These are phyloP conservation scores for Bicyclus anynana DNA, from an alignment of 1,140 invertebrate species.

Conservation along the genomic window DNA sequence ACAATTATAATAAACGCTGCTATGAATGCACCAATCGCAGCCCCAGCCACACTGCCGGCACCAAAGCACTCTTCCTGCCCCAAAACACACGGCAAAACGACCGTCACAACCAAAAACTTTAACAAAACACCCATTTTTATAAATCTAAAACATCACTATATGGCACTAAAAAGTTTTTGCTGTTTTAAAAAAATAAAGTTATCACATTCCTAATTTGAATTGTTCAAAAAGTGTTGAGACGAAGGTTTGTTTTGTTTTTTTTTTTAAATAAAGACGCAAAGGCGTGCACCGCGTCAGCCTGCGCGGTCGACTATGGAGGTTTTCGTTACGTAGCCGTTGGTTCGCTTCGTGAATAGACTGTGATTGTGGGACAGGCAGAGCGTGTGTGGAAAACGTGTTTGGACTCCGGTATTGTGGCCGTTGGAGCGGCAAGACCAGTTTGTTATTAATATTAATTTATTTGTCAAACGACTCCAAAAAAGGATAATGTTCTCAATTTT, in stretches of 20 bases:
- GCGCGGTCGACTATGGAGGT: constrained; percentile 60
- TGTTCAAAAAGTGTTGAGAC: constrained; percentile 9
- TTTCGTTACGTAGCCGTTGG: constrained; percentile 33
- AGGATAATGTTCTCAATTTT: too few relatives aligned
- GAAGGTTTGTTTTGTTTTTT: constrained; percentile 4
- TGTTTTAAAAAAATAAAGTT: constrained; percentile 22
- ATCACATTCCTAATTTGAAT: constrained; percentile 60
- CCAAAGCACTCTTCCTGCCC: constrained; percentile 69
- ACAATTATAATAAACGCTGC: constrained; percentile 61
- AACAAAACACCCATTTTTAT: constrained; percentile 62
- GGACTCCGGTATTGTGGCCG: constrained; percentile 35
- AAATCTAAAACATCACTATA: constrained; percentile 65
- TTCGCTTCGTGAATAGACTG: constrained; percentile 50
- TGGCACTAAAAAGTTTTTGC: constrained; percentile 50
- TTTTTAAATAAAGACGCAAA: constrained; percentile 18
- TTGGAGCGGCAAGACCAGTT: constrained; percentile 22
- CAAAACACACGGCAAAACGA: constrained; percentile 63
- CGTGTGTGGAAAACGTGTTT: constrained; percentile 67
- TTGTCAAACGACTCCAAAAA: too few relatives aligned
- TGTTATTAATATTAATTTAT: neutral
- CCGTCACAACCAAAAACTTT: constrained; percentile 62
- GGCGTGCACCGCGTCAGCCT: constrained; percentile 55
- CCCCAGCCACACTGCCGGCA: constrained; percentile 68
- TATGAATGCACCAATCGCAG: constrained; percentile 68
- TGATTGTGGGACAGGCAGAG: constrained; percentile 60